A percentile compares a stretch with the other conserved stretches of the same genome.
phyloP scores from a whole-genome alignment of 1,140 invertebrate species.

The Palaemon carinicauda region DNA sequence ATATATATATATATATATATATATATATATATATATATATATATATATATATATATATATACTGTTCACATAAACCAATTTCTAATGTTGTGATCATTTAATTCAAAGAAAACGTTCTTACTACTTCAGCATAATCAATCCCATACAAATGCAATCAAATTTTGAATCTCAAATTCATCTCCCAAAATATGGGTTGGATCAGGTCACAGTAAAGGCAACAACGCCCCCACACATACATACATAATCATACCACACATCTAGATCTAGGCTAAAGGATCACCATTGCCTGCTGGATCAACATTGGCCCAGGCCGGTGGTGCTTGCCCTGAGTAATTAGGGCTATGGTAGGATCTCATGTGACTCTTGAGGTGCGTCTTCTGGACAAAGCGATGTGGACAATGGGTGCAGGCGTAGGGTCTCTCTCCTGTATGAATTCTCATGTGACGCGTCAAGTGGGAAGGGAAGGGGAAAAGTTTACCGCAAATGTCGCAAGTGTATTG shows the following conservation, averaged over 20 bases:
- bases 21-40: no score
- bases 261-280: neutral
- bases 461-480: slow-evolving; percentile 52
- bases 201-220: no score
- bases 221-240: no score
- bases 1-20: no score
- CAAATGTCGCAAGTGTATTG: slow-evolving; percentile 36
- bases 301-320: neutral
- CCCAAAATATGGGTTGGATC: no score
- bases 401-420: slow-evolving; percentile 48
- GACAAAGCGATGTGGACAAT: slow-evolving; percentile 44
- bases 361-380: slow-evolving; percentile 57
- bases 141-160: neutral
- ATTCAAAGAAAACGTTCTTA: neutral
- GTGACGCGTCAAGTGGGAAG: slow-evolving; percentile 54
- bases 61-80: no score
- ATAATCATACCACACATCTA: no score
- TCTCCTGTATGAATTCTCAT: slow-evolving; percentile 55
- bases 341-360: slow-evolving; percentile 33
- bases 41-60: no score
- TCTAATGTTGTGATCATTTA: no score
- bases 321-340: neutral
- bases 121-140: neutral
- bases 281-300: neutral
- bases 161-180: neutral